Evolutionary conservation across 2,113 vertebrate species (phyloP), one percentile per base, ranked within the genome.

Genomic region (Phyllostomus discolor): DNA sequence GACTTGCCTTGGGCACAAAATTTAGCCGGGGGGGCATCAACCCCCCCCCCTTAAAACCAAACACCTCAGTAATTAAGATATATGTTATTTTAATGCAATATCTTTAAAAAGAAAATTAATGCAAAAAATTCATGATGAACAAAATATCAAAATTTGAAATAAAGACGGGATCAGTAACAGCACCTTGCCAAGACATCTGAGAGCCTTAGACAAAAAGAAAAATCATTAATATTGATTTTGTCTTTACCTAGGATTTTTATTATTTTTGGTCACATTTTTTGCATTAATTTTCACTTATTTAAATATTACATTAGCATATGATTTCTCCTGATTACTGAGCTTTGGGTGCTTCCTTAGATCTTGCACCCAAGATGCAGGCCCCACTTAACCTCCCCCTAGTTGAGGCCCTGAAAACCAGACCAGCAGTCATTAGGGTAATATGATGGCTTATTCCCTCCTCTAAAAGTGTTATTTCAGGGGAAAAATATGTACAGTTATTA

Each of bases 181-280:
- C n/a, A 59, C 52, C 24, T 88, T 91, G 59, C 52, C 8, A 57
- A 88, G 35, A 52, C 48, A 54, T n/a, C 46, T 0, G 50, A 54
- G 59, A 78, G 24, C 33, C 35, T 95, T 33, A 35, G 52, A 62
- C 35, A 46, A 79, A 94, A 81, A 38, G 52, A 69, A 89, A 93
- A 89, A 48, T 90, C 73, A 67, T 35, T 59, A 78, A 64, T 28
- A 62, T 6, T 48, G 43, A 81, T 69, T 35, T 31, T 86, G 48
- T 50, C 75, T 96, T 94, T 81, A 62, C 33, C 43, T 62, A 90
- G 70, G 86, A 78, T 52, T 85, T n/a, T 15, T 11, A 84, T 83
- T 57, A 91, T 89, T 81, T 81, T 79, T 11, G 33, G 43, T 87
- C n/a, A 57, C 28, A 67, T 76, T 98, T 98, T 97, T 96, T 95